Evolutionary conservation across 2,888 invertebrate species (phyloP).

Genomic region (Euproctis similis): DNA sequence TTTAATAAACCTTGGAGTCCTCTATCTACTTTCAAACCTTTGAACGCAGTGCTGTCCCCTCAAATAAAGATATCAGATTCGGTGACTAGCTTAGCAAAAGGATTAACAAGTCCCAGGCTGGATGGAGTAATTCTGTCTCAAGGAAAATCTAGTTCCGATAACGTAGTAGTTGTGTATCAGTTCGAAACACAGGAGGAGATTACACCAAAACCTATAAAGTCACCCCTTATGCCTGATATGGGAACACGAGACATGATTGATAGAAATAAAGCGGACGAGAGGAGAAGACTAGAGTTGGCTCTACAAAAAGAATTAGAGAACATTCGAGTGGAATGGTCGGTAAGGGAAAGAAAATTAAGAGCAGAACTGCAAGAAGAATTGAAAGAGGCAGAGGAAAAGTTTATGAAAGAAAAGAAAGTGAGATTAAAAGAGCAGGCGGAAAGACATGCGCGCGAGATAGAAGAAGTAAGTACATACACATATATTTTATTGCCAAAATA

Average conservation of each 20-base stretch:
- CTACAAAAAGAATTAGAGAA: conserved; percentile 69
- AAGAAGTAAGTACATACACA: conserved; percentile 62
- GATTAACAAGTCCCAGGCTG: conserved; percentile 51
- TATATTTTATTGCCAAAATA: no score
- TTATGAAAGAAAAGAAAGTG: conserved; percentile 49
- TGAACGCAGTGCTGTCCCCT: conserved; percentile 41
- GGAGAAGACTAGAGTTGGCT: conserved; percentile 54
- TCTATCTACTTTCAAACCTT: conserved; percentile 51
- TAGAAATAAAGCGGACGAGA: conserved; percentile 57
- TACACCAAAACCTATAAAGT: conserved; percentile 44
- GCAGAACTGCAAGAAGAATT: conserved; percentile 71
- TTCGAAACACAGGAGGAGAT: conserved; percentile 57
- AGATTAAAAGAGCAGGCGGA: conserved; percentile 65
- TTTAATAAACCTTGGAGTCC: conserved; percentile 56
- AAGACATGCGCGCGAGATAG: conserved; percentile 58
- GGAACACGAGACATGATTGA: conserved; percentile 58
- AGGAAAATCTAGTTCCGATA: conserved; percentile 60
- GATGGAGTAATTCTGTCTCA: conserved; percentile 65
- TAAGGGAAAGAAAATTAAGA: conserved; percentile 72
- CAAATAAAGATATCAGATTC: conserved; percentile 53
- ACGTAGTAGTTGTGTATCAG: conserved; percentile 66
- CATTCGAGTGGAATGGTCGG: conserved; percentile 74
- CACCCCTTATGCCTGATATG: conserved; percentile 56
- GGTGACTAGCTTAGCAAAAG: conserved; percentile 43
- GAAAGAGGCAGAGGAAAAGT: conserved; percentile 64